Base-by-base conservation (phyloP, 2,113 vertebrate species). In the Scalopus aquaticus region DNA sequence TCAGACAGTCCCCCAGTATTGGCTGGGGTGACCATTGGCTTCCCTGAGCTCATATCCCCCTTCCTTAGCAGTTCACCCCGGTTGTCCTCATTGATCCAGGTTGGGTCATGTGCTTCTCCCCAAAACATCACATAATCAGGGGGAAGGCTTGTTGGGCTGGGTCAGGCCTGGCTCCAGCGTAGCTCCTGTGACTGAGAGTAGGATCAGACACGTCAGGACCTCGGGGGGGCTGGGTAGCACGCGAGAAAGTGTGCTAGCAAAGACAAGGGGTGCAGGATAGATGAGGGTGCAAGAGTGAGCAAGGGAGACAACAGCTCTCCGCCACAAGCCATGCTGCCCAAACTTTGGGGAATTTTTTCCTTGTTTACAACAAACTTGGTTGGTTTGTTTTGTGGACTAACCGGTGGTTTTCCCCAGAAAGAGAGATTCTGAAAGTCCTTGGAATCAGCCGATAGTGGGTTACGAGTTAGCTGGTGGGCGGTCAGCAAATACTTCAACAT, bases 291-390 rank as follows among this genome's bases (percentile, higher is more conserved):
- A 44, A 56, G 30, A 16, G 26, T 6, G 1, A 64, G 64, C 51
- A 16, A 32, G 49, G 39, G 17, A 62, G 6, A 28, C 2, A 46
- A 9, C 1, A n/a, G 5, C 24, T 58, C 49, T 60, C 32, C 24
- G 32, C n/a, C 26, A 16, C 0, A 5, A 65, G 20, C 26, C 7
- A 1, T 1, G 7, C 6, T 32, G 26, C 30, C 39, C 56, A 42
- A 10, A 58, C 30, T n/a, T 84, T 32, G 49, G 73, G 78, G 16
- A 19, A 4, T 32, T 35, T 2, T 32, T 37, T 37, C 26, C 46
- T 37, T 67, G 32, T 20, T 85, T 58, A 28, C 54, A 32, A 46
- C 46, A 90, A 32, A 85, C 56, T 37, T 56, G 54, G 22, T 22
- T 42, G 22, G 32, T 46, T n/a, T 19, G 20, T 9, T 70, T 37